Evolutionary conservation across 2,113 vertebrate genomes (phyloP), one percentile per base, ranked within the genome.

Genomic region (Grammomys dolichurus): DNA sequence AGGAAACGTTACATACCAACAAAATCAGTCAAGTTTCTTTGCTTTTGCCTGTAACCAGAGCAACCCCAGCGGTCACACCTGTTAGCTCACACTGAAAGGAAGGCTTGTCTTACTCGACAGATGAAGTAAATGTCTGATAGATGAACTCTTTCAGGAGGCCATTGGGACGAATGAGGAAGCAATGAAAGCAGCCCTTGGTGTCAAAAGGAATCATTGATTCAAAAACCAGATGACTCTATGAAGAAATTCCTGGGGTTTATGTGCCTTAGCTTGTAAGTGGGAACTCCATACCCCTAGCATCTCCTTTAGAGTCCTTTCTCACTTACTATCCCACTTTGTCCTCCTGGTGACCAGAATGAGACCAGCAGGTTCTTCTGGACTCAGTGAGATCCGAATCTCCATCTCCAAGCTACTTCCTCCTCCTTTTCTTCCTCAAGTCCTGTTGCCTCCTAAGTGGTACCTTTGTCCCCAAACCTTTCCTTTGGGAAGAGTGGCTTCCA

Each of bases 121-220:
- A 91, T 56, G 65, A 54, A 94, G 58, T 40, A 9, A 40, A 13
- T 80, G 36, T 80, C 90, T 80, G 26, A 73, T 26, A 48, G 43
- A 86, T 77, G 88, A 91, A 78, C 48, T 67, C 67, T 91, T 92
- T 90, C 70, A 95, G 81, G n/a, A 11, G 19, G 46, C 75, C 19
- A 26, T 43, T 40, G 51, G 12, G 14, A 33, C 12, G 51, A 48
- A 81, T 40, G 28, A 75, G 17, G 60, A 81, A 54, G 43, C 8
- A 87, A 73, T 54, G 60, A 93, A 95, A 93, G 24, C 19, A 72
- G 60, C 22, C 6, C 17, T 40, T 87, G 33, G n/a, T 89, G 63
- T 91, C 87, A 70, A 88, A 87, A 11, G 65, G 54, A 95, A 91
- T 84, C 56, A 92, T 5, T 67, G 20, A 93, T 84, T 93, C 24